These are phyloP conservation scores for Xenopus tropicalis DNA, from an alignment of 2,113 vertebrate genomes.

Conservation along the genomic window UCB_Xtro_10.0 CM004446.2:60377001-60377500, in stretches of 20 bases:
- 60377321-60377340: conserved; percentile 18
- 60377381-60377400: conserved; percentile 44
- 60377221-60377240: neutral
- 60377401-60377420: conserved; percentile 29
- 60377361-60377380: conserved; percentile 40
- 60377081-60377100: too few relatives aligned
- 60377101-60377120: too few relatives aligned
- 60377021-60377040: too few relatives aligned
- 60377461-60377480: conserved; percentile 24
- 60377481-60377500: conserved; percentile 26
- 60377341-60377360: conserved; percentile 30
- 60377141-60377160: too few relatives aligned
- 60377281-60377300: conserved; percentile 7
- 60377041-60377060: too few relatives aligned
- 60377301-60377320: conserved; percentile 31
- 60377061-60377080: too few relatives aligned
- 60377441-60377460: conserved; percentile 31
- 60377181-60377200: neutral
- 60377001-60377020: too few relatives aligned
- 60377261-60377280: conserved; percentile 8
- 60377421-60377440: conserved; percentile 20
- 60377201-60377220: neutral
- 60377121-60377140: too few relatives aligned
- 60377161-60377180: neutral
- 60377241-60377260: neutral